Conservation (phyloP, 2,888 invertebrate species). For the Cylindroiulus punctatus region DNA sequence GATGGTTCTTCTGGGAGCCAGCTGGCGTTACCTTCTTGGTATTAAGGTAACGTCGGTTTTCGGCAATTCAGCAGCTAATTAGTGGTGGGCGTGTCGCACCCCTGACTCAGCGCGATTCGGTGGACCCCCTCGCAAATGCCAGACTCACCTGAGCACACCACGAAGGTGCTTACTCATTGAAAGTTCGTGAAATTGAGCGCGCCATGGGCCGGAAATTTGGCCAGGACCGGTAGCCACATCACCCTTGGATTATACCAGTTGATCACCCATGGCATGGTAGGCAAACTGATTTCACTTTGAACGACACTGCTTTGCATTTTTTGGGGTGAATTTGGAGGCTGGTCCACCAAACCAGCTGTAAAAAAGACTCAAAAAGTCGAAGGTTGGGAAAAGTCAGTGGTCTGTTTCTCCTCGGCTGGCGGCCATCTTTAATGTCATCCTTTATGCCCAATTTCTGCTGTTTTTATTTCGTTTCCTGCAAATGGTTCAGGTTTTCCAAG, state of each 20-base stretch:
- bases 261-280: constrained; percentile 18
- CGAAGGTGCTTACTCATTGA: constrained; percentile 11
- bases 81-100: neutral
- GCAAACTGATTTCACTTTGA: neutral
- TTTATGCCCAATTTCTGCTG: too few species aligned
- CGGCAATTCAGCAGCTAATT: constrained; percentile 7
- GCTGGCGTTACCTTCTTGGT: neutral
- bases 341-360: too few species aligned
- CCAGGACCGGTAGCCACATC: neutral
- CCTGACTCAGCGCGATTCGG: neutral
- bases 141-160: neutral
- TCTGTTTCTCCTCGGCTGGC: too few species aligned
- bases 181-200: neutral
- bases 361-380: too few species aligned
- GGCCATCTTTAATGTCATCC: too few species aligned
- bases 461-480: too few species aligned
- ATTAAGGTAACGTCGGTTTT: neutral
- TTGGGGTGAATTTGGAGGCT: too few species aligned
- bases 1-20: neutral
- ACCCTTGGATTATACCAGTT: neutral
- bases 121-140: neutral
- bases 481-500: too few species aligned
- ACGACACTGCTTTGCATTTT: neutral
- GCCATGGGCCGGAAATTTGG: neutral
- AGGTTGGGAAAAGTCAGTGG: too few species aligned